Evolutionary conservation across 37 sponge, comb jelly and placozoan genomes (phyloP), one percentile per base, ranked within the genome.

Genomic region (Amphimedon queenslandica): DNA sequence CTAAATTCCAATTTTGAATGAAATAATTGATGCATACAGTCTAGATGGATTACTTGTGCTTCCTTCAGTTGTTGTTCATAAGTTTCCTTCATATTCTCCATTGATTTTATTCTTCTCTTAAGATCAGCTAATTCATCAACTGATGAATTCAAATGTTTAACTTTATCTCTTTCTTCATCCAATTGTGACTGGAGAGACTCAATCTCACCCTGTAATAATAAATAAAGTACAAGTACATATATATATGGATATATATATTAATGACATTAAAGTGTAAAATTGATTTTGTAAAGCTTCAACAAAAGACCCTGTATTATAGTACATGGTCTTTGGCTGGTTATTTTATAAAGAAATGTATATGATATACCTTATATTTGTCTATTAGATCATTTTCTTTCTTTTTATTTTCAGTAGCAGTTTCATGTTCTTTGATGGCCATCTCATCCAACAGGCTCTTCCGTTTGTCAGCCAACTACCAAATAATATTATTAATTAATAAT

Each of bases 391-490:
- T 63, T 28, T 58, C 28, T 40, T 69, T 78, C 47, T 69, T 78
- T 38, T 70, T 38, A 63, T 69, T 69, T 36, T 78, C 79, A 23
- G 71, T 69, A 42, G 35, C 63, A 5, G 79, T 40, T 41, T 43
- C 70, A n/a, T 84, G 79, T 0, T 34, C 61, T 38, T 84, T 70
- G 25, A 71, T 77, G 11, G 86, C 53, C 67, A 78, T 67, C 42
- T 84, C 68, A 37, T 84, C 80, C 2, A 78, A 33, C 25, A 77
- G 23, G 57, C 39, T 20, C 65, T 84, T 84, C 34, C 86, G 35
- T 41, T 79, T 84, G 37, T 84, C 86, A 37, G 86, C 86, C 29
- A 84, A 33, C 86, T 84, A 28, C 24, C 43, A 23, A n/a, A n/a
- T 18, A 47, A 47, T 47, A 47, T 47, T 13, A 47, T 47, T 18